Base-by-base conservation (phyloP, 1,140 invertebrate genomes). In the Platyscapa corneri region DNA sequence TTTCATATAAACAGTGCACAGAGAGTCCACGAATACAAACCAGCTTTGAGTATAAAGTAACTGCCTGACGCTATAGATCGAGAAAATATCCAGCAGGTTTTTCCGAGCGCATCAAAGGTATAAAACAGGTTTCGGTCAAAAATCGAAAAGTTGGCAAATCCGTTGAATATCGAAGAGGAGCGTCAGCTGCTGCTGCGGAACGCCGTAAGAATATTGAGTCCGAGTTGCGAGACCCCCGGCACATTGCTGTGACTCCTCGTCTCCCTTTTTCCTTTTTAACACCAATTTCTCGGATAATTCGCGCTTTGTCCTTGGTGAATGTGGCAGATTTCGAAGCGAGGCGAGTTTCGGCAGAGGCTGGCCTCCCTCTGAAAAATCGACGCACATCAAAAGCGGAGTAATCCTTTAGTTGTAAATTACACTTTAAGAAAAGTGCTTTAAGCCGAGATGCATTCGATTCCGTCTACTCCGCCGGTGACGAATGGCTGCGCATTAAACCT, bases 351-450 rank as follows among this genome's bases (percentile, higher is more conserved):
- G 72, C 67, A 42, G 32, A 42, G 3, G 34, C 34, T 27, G 70
- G 70, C 70, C 32, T 27, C 39, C 20, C 37, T 14, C 65, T 5
- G 14, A 34, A 34, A 75, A 79, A 85, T 86, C 86, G 87, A 88
- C 86, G 86, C 83, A 82, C 32, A 39, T 77, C 60, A 87, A 83
- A 77, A 78, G 65, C 67, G 89, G 49, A 85, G 86, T 93, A 92
- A 93, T 92, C 90, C 91, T 90, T 90, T 87, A 88, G 88, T 89
- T 90, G 89, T 91, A 91, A 90, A 91, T 91, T 91, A 90, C 87
- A 90, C 88, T 89, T 87, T 88, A 88, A 88, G 49, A 42, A 30
- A 46, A 84, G 88, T 87, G 86, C 88, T 90, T 90, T 89, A 85
- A n/a, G n/a, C 88, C 87, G 42, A 83, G 87, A 86, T 18, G 67